Percentiles rank a stretch among this genome's conserved stretches.
These are phyloP conservation scores for Scarus forsteni DNA, from an alignment of 2,797 vertebrate species.

Conservation along the genomic window DNA sequence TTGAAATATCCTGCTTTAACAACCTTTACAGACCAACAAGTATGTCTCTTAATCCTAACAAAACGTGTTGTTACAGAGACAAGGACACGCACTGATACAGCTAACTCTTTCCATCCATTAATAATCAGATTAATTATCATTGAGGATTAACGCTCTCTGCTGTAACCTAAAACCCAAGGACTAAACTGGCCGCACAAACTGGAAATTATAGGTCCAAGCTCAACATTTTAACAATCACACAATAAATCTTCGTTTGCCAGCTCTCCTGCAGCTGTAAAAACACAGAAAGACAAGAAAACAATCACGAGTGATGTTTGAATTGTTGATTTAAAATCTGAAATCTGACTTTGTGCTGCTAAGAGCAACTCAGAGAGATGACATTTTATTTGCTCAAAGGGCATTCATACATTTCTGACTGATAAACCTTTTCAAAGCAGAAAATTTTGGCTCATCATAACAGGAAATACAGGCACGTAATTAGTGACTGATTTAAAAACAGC, in stretches of 20 bases:
- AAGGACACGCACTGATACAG: not conserved
- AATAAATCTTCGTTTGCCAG: too few relatives aligned
- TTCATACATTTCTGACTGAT: not conserved
- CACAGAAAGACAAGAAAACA: not conserved
- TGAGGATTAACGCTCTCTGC: too few relatives aligned
- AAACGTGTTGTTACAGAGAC: too few relatives aligned
- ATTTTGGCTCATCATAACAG: not conserved
- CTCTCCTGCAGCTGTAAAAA: too few relatives aligned
- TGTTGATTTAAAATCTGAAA: not conserved
- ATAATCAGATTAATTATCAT: too few relatives aligned
- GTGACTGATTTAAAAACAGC: not conserved
- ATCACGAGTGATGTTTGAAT: not conserved
- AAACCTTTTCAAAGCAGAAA: not conserved
- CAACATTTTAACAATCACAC: too few relatives aligned
- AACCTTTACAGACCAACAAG: too few relatives aligned
- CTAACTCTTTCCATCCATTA: not conserved
- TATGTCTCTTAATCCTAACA: too few relatives aligned
- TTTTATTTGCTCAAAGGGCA: not conserved
- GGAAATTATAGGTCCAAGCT: too few relatives aligned
- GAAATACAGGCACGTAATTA: constrained; percentile 2
- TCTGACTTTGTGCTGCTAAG: not conserved
- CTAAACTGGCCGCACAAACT: too few relatives aligned
- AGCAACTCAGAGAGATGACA: not conserved
- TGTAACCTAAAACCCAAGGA: too few relatives aligned
- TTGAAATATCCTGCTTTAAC: too few relatives aligned